phyloP scores from a whole-genome alignment of 2,113 vertebrate genomes.

The Dendrocopos noguchii region DNA sequence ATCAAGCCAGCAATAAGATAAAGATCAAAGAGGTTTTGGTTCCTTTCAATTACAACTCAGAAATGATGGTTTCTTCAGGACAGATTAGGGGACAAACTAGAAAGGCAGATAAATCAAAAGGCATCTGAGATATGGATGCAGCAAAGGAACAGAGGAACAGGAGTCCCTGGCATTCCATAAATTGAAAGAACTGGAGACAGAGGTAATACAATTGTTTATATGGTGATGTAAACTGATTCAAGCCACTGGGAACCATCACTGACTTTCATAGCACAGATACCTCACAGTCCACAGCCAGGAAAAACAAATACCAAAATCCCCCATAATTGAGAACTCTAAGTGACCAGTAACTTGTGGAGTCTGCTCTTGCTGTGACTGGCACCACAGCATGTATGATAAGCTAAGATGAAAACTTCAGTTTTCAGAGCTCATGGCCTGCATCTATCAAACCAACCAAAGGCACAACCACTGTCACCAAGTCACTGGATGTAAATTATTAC shows the following conservation, averaged over 20 bases:
- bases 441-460: not conserved
- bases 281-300: not conserved
- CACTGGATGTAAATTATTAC: not conserved
- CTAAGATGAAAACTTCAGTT: not conserved
- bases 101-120: not conserved
- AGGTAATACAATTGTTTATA: not conserved
- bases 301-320: not conserved
- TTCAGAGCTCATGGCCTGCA: not conserved
- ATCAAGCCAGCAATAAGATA: not conserved
- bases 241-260: not conserved
- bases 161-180: not conserved
- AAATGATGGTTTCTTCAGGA: not conserved
- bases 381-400: not conserved
- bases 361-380: not conserved
- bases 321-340: not conserved
- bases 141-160: not conserved
- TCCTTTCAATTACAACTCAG: not conserved
- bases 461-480: not conserved
- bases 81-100: not conserved
- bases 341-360: not conserved
- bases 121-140: not conserved
- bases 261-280: not conserved
- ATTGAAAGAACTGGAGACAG: not conserved
- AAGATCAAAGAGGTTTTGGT: not conserved
- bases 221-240: not conserved